Conservation (phyloP, 2,113 vertebrate genomes). For the Syrmaticus mikado region DNA sequence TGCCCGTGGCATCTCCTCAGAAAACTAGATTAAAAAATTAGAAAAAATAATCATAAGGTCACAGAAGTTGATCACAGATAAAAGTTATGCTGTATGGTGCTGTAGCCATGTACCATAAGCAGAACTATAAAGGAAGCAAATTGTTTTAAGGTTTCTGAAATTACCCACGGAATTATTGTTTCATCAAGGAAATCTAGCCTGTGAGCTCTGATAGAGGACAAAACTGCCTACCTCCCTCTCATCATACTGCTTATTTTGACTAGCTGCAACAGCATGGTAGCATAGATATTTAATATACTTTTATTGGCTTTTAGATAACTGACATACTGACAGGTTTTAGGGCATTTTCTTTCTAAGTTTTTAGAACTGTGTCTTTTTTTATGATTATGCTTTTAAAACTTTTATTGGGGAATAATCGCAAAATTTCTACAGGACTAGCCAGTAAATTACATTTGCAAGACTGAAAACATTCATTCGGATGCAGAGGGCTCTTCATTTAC, state of each 20-base stretch:
- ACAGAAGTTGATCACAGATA: neutral
- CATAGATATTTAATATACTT: conserved; percentile 46
- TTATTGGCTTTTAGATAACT: conserved; percentile 42
- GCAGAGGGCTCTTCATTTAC: neutral
- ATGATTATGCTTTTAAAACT: neutral
- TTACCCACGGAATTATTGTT: neutral
- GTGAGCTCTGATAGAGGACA: neutral
- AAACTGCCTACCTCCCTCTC: neutral
- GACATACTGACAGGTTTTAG: neutral
- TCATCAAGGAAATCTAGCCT: neutral
- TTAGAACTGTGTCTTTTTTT: neutral
- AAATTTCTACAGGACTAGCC: neutral
- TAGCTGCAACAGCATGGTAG: neutral
- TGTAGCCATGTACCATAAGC: neutral
- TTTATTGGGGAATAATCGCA: conserved; percentile 7
- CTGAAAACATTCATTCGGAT: neutral
- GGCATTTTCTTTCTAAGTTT: conserved; percentile 28
- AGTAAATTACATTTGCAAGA: neutral
- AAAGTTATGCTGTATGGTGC: neutral
- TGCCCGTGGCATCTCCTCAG: neutral
- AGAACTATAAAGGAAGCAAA: neutral
- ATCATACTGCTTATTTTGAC: conserved; percentile 21
- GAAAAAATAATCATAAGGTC: neutral
- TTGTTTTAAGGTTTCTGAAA: neutral
- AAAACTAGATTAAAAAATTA: neutral